A percentile compares a stretch with the other conserved stretches of the same genome.
Conservation (phyloP, 2,888 invertebrate species). For the Chymomyza procnemis region DNA sequence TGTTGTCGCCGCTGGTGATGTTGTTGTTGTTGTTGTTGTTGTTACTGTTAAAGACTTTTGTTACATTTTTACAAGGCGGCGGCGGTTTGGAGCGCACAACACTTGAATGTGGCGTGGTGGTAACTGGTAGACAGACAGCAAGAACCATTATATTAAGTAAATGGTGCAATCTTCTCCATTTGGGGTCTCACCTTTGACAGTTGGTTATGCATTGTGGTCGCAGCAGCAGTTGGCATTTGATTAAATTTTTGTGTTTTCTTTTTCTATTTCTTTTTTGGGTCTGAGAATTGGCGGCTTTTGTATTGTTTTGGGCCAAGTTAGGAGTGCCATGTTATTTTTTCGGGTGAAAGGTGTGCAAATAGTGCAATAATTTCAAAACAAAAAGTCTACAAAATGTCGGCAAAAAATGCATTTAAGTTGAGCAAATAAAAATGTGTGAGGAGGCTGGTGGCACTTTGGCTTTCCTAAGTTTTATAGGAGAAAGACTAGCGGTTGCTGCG, state of each 20-base stretch:
- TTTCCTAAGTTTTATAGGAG: background rate
- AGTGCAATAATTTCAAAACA: conserved; percentile 48
- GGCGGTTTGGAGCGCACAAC: background rate
- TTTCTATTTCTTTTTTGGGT: conserved; percentile 3
- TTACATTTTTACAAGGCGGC: background rate
- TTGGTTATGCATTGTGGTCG: background rate
- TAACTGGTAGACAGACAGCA: background rate
- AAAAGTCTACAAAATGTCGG: conserved; percentile 1
- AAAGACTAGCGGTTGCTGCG: background rate
- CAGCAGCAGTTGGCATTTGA: background rate
- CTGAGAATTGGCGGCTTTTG: conserved; percentile 52
- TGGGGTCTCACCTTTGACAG: background rate
- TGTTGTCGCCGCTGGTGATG: background rate
- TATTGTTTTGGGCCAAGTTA: conserved; percentile 15
- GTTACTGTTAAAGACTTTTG: background rate
- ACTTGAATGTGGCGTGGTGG: background rate
- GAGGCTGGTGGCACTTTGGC: conserved; percentile 41
- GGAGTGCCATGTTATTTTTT: background rate
- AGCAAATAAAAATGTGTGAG: conserved; percentile 6
- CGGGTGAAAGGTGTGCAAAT: conserved; percentile 56
- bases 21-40: background rate
- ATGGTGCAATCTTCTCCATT: background rate
- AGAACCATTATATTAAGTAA: background rate
- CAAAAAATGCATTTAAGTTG: conserved; percentile 42
- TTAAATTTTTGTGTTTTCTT: background rate